phyloP scores from a whole-genome alignment of 1,140 invertebrate species.

The Campoletis sonorensis region DNA sequence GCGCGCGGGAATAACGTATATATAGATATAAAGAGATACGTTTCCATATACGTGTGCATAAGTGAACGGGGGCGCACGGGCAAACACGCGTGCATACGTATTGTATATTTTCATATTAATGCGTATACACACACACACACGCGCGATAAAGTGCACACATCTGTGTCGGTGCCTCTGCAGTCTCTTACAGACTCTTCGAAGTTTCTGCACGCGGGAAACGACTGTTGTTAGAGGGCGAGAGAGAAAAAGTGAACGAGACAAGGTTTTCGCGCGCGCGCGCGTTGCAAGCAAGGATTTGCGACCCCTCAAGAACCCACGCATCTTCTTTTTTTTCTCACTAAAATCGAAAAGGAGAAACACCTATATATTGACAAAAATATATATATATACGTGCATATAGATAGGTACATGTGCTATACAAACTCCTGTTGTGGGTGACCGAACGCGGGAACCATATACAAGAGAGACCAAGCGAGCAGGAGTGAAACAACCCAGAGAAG shows the following conservation, averaged over 20 bases:
- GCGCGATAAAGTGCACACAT: neutral
- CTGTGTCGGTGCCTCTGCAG: neutral
- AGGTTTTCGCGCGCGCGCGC: neutral
- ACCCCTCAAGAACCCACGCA: neutral
- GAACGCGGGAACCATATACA: neutral
- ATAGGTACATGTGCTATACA: neutral
- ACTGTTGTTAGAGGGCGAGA: neutral
- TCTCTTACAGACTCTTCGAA: neutral
- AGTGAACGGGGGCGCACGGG: neutral
- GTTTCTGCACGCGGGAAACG: neutral
- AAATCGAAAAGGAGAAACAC: neutral
- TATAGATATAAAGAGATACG: too few relatives aligned
- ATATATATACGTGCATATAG: neutral
- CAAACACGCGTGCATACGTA: neutral
- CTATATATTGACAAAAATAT: too few relatives aligned
- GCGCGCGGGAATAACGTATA: neutral
- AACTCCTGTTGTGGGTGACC: neutral
- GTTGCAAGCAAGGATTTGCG: neutral
- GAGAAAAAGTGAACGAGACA: neutral
- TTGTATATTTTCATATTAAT: neutral
- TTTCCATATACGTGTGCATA: neutral
- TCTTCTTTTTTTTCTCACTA: neutral
- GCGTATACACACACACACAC: neutral
- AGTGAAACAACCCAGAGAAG: neutral
- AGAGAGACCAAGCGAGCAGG: neutral